Evolutionary conservation across 64 coral and sea anemone species (phyloP), one percentile per base, ranked within the genome.

Genomic region (Stichodactyla helianthus): DNA sequence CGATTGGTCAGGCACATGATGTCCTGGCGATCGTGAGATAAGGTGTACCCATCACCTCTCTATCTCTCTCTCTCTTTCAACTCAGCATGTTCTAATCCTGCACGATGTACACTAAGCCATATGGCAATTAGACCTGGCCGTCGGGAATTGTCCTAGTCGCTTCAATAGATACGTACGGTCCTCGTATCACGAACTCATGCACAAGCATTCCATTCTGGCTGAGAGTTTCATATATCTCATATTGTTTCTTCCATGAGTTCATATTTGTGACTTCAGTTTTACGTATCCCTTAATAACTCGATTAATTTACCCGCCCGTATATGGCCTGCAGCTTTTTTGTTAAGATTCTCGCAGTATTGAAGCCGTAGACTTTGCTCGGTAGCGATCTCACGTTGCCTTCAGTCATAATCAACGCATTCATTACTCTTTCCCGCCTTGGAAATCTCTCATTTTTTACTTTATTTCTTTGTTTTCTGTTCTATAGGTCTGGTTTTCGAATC

Each of bases 401-500:
- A 26, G 22, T 58, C 55, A 31, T 27, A 11, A 74, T 9, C 68
- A 14, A 11, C 68, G 25, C 25, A 74, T 74, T 74, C 25, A 74
- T 74, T 27, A 13, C 23, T 74, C 23, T 8, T 11, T 9, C 11
- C 2, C 9, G 10, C 6, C 68, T 74, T 74, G n/a, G 26, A 74
- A 65, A 20, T 8, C 22, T 31, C 4, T 27, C 1, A 11, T 31
- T 74, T 74, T n/a, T 74, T 74, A 27, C 25, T 74, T 74, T 74
- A 27, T 11, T 74, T 74, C 27, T 23, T 74, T 74, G 25, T 17
- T 74, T 74, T 74, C 8, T 74, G 4, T 74, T 13, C 68, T 16
- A 77, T 22, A 92, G 90, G 90, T 92, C 7, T 92, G 90, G 90
- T 92, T 92, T 76, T 92, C 90, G 4, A 92, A 92, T 55, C 76